Evolutionary conservation across 2,888 invertebrate species (phyloP).

Genomic region (Caenorhabditis macrosperma): DNA sequence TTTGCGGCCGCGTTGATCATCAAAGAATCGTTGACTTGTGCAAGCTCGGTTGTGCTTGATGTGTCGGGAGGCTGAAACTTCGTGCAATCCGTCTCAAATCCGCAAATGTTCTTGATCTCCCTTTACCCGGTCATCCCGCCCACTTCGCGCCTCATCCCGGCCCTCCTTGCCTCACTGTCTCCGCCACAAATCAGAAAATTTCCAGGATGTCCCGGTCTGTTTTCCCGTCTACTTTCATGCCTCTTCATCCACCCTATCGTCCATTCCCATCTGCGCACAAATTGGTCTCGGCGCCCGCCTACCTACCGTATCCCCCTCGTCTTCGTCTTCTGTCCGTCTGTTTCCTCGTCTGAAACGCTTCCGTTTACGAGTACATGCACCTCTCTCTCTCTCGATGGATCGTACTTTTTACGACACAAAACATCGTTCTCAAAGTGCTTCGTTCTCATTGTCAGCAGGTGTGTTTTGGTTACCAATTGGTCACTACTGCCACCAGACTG

Average conservation of each 20-base stretch:
- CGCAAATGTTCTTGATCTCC: constrained; percentile 42
- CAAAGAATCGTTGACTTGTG: neutral
- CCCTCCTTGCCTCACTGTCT: neutral
- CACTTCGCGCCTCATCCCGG: neutral
- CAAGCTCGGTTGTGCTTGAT: neutral
- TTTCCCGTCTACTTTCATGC: constrained; percentile 23
- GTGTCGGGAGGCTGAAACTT: neutral
- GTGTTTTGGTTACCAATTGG: constrained; percentile 35
- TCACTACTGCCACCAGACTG: constrained; percentile 27
- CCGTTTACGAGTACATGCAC: neutral
- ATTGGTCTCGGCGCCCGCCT: constrained; percentile 10
- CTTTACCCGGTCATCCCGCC: neutral
- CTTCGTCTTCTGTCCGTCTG: constrained; percentile 4
- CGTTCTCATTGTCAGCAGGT: constrained; percentile 23
- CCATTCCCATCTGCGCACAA: constrained; percentile 18
- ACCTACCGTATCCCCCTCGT: constrained; percentile 14
- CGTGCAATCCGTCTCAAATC: neutral
- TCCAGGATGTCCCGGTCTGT: neutral
- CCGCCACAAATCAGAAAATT: constrained; percentile 27
- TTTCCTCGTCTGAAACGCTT: neutral
- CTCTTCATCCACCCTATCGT: constrained; percentile 12
- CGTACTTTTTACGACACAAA: neutral
- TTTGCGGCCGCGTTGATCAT: neutral
- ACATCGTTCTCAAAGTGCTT: constrained; percentile 19
- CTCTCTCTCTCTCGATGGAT: neutral